Percentiles rank a stretch among this genome's conserved stretches.
These are phyloP conservation scores for Apis dorsata DNA, from an alignment of 1,140 invertebrate genomes.

Conservation along the genomic window DNA sequence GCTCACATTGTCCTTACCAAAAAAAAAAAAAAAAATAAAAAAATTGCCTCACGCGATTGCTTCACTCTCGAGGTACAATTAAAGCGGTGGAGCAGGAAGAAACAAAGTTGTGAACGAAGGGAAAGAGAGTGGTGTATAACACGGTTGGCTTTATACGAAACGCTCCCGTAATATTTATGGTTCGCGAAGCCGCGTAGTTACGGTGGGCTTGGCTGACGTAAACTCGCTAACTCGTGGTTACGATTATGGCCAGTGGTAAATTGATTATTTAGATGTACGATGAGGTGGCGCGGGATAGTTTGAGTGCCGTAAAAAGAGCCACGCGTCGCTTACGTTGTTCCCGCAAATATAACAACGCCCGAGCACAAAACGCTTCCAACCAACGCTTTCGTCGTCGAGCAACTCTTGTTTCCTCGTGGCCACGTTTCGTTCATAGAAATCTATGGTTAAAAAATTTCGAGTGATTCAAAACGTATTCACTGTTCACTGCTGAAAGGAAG, in stretches of 20 bases:
- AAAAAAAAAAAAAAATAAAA: too few species aligned
- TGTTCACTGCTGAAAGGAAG: too few species aligned
- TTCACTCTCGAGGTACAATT: too few species aligned
- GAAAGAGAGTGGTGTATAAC: constrained; percentile 38
- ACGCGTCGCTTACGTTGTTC: constrained; percentile 66
- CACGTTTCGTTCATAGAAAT: too few species aligned
- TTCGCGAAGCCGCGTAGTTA: constrained; percentile 66
- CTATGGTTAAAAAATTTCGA: too few species aligned
- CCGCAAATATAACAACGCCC: constrained; percentile 55
- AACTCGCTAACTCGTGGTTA: constrained; percentile 77
- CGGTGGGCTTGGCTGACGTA: constrained; percentile 64
- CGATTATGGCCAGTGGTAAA: constrained; percentile 76
- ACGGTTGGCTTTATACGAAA: constrained; percentile 46
- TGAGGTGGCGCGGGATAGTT: constrained; percentile 63
- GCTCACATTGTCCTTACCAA: too few species aligned
- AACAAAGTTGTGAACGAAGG: not conserved
- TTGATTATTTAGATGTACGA: constrained; percentile 78
- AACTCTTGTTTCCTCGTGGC: too few species aligned
- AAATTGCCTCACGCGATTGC: too few species aligned
- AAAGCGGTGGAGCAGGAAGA: too few species aligned
- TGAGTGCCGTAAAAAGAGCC: constrained; percentile 70
- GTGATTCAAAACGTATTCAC: too few species aligned
- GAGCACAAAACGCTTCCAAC: not conserved
- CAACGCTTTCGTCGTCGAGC: not conserved
- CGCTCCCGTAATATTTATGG: constrained; percentile 70